Evolutionary conservation across 2,797 vertebrate species (phyloP).

Genomic region (Scleropages formosus): DNA sequence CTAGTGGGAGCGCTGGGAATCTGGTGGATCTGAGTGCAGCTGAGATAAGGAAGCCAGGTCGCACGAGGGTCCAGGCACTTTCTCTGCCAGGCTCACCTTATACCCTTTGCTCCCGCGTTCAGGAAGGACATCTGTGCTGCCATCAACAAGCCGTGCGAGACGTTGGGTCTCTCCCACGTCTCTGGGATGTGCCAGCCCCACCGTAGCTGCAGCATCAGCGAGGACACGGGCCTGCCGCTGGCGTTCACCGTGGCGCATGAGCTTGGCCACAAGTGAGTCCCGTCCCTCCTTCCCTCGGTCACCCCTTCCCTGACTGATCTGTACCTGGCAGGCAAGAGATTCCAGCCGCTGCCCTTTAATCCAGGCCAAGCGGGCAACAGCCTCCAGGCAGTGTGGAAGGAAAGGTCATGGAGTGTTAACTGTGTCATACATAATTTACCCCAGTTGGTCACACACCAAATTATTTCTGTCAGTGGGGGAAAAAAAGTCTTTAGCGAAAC

Average conservation of each 20-base stretch:
- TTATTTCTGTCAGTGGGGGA: background rate
- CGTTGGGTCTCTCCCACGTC: conserved; percentile 91
- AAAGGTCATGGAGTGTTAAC: background rate
- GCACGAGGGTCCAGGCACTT: background rate
- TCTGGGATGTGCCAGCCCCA: conserved; percentile 93
- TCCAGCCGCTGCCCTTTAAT: background rate
- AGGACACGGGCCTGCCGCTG: conserved; percentile 90
- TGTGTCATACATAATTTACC: background rate
- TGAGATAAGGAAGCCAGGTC: background rate
- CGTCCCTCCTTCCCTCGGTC: too few species aligned
- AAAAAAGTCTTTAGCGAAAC: background rate
- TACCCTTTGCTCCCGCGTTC: conserved; percentile 10
- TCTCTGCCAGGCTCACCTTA: background rate
- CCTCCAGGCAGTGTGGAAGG: background rate
- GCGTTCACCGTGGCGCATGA: conserved; percentile 96
- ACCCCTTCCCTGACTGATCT: background rate
- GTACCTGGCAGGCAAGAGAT: background rate
- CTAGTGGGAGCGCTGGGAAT: too few species aligned
- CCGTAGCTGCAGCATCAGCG: conserved; percentile 90
- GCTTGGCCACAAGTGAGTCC: conserved; percentile 91
- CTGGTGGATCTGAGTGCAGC: background rate
- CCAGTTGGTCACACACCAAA: background rate
- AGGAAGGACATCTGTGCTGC: conserved; percentile 94
- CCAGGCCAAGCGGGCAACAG: background rate
- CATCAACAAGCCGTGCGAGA: conserved; percentile 91